Percentiles rank a stretch among this genome's conserved stretches.
These are phyloP conservation scores for Gallinago jamesoni DNA, from an alignment of 2,113 vertebrate genomes.

Conservation along the genomic window DNA sequence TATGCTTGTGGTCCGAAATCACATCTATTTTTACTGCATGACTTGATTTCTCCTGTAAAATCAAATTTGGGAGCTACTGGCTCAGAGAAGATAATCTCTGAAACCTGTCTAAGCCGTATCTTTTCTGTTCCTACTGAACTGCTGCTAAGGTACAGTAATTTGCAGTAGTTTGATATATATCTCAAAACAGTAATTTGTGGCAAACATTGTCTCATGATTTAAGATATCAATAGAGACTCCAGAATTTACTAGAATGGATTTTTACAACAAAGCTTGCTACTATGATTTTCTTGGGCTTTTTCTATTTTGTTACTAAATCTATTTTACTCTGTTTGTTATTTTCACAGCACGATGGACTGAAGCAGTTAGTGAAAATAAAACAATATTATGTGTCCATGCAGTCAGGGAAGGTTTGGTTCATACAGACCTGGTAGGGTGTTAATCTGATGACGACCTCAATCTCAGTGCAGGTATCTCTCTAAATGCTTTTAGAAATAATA, in stretches of 20 bases:
- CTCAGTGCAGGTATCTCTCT: neutral
- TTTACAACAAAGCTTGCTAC: neutral
- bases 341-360: conserved; percentile 16
- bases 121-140: conserved; percentile 17
- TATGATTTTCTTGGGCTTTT: neutral
- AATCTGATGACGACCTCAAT: neutral
- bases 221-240: neutral
- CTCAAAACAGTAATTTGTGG: conserved; percentile 18
- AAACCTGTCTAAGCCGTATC: neutral
- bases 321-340: conserved; percentile 32
- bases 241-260: conserved; percentile 8
- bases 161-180: neutral
- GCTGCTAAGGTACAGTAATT: conserved; percentile 42
- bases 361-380: conserved; percentile 41
- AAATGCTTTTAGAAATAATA: neutral
- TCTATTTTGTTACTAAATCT: conserved; percentile 23
- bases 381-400: neutral
- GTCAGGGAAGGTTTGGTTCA: neutral
- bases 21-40: neutral
- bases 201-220: neutral
- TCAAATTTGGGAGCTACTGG: neutral
- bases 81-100: neutral
- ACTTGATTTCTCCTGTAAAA: neutral
- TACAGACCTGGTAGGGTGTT: neutral
- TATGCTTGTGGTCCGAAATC: neutral